Base-by-base conservation (phyloP, 1,140 invertebrate species). In the Papilio glaucus region DNA sequence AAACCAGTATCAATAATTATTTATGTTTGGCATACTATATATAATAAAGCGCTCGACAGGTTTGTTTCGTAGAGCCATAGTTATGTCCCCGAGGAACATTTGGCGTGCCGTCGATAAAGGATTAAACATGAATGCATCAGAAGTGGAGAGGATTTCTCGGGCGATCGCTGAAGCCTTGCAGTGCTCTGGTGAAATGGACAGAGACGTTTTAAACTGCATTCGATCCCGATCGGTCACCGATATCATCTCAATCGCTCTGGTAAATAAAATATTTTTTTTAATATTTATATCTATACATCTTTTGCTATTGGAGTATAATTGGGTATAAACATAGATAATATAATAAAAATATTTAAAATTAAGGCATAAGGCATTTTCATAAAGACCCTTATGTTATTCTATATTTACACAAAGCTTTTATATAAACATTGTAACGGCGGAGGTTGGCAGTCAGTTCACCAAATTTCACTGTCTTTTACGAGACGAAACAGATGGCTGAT, bases 201-300 rank as follows among this genome's bases (percentile, higher is more conserved):
- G 79, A 8, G 85, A 87, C 74, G 81, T 87, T 60, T 72, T 96
- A 18, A 89, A 94, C 29, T 98, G 97, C 83, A 92, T 98, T 29
- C 94, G 95, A 73, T 85, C 93, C 60, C 94, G 95, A 72, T 87
- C 96, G 26, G 72, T 96, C 10, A 91, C 94, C 72, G 94, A 95
- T 41, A 94, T 95, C 71, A 91, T 95, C 71, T 92, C 93, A 71
- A 91, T 95, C 71, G 94, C 94, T 77, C 91, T 94, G 87, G 95
- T 95, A 88, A 78, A 71, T 76, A 53, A 21, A 57, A 33, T 13
- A 45, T 45, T 49, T 42, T 42, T 4, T 42, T 1, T 42, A 13
- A n/a, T n/a, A n/a, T n/a, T n/a, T n/a, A n/a, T n/a, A n/a, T n/a
- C n/a, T n/a, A n/a, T n/a, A n/a, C n/a, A n/a, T n/a, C n/a, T n/a